phyloP scores from a whole-genome alignment of 2,797 vertebrate genomes.

The Ceyx erithaca region DNA sequence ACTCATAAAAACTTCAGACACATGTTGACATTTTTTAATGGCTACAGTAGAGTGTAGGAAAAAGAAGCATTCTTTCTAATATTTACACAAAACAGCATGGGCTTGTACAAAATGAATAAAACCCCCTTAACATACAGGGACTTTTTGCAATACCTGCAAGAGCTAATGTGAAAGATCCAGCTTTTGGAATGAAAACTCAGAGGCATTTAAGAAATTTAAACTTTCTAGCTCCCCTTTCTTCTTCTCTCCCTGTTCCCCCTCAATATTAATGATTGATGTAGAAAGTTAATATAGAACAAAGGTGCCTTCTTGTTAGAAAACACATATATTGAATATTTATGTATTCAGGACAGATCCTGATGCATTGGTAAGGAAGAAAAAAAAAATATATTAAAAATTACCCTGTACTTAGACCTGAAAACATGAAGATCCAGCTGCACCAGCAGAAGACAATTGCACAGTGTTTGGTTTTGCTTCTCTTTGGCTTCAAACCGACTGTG shows the following conservation, averaged over 20 bases:
- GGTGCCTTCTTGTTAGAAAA: neutral
- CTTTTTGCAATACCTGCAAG: neutral
- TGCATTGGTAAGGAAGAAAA: neutral
- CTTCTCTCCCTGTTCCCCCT: neutral
- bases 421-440: neutral
- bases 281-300: neutral
- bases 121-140: neutral
- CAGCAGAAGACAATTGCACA: neutral
- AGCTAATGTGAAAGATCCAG: neutral
- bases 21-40: neutral
- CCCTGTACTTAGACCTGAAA: slow-evolving; percentile 1
- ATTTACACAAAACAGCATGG: neutral
- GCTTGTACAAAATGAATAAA: neutral
- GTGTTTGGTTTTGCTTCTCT: neutral
- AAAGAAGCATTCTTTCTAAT: slow-evolving; percentile 8
- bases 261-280: neutral
- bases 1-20: neutral
- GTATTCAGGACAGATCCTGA: neutral
- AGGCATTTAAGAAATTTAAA: neutral
- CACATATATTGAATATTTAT: neutral
- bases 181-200: neutral
- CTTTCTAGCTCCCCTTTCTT: neutral
- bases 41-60: neutral
- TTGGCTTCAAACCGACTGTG: neutral
- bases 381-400: neutral